These are phyloP conservation scores for Bubalus kerabau DNA, from an alignment of 2,113 vertebrate species.

Conservation along the genomic window DNA sequence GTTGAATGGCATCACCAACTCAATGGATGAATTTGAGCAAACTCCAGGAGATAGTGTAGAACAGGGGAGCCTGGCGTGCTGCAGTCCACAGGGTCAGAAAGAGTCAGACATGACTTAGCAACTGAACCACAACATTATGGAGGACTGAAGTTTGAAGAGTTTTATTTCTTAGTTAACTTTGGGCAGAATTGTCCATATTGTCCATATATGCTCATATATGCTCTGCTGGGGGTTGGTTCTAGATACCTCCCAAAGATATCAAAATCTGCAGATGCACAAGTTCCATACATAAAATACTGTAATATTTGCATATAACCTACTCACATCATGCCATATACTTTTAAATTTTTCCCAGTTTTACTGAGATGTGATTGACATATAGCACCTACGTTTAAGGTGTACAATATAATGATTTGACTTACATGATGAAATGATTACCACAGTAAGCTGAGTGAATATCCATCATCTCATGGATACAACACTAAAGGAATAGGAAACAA, in stretches of 20 bases:
- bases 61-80: not conserved
- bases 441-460: not conserved
- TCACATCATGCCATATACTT: not conserved
- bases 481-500: not conserved
- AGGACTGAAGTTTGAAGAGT: not conserved
- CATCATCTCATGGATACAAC: not conserved
- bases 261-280: not conserved
- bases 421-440: not conserved
- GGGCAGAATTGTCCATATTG: not conserved
- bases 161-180: not conserved
- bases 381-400: not conserved
- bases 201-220: not conserved
- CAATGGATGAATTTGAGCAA: not conserved
- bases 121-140: not conserved
- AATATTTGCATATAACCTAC: not conserved
- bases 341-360: not conserved
- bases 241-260: not conserved
- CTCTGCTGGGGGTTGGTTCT: not conserved
- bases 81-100: not conserved
- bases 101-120: not conserved
- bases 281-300: not conserved
- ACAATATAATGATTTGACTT: not conserved
- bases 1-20: not conserved
- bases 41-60: not conserved
- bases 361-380: not conserved